Evolutionary conservation across 1,140 invertebrate genomes (phyloP).

Genomic region (Anastrepha obliqua): DNA sequence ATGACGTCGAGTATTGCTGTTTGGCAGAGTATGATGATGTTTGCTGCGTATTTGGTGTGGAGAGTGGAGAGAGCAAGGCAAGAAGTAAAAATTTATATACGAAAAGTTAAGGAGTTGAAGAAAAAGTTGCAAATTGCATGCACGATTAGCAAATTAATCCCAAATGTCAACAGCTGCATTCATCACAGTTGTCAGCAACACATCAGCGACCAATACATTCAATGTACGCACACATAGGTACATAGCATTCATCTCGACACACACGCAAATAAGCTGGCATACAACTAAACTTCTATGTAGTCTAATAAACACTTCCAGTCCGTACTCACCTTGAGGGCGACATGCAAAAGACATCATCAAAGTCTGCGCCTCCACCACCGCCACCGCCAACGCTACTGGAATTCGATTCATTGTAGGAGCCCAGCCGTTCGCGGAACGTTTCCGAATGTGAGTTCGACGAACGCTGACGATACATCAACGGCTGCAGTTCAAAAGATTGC

Average conservation of each 20-base stretch:
- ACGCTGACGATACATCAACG: constrained; percentile 68
- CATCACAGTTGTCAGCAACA: constrained; percentile 44
- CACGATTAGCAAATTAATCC: constrained; percentile 66
- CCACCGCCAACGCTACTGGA: background rate
- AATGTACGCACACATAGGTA: background rate
- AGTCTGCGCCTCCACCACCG: constrained; percentile 40
- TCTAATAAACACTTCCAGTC: background rate
- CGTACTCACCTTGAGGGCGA: constrained; percentile 53
- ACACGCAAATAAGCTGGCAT: background rate
- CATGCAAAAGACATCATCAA: constrained; percentile 53
- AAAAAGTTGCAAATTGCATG: constrained; percentile 45
- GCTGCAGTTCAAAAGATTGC: constrained; percentile 72
- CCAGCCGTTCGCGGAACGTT: constrained; percentile 70
- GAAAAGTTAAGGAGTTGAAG: constrained; percentile 35
- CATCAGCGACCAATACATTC: constrained; percentile 12
- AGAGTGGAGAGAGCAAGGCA: constrained; percentile 26
- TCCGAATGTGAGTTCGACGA: constrained; percentile 71
- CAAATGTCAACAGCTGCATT: constrained; percentile 73
- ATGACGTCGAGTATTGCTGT: constrained; percentile 69
- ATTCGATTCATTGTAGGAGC: constrained; percentile 69
- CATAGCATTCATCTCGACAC: background rate
- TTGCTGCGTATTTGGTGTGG: constrained; percentile 58
- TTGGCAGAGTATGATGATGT: constrained; percentile 71
- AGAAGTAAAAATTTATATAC: background rate
- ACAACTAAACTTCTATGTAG: background rate